Conservation (phyloP, 2,888 invertebrate species). For the Acleris holmiana region DNA sequence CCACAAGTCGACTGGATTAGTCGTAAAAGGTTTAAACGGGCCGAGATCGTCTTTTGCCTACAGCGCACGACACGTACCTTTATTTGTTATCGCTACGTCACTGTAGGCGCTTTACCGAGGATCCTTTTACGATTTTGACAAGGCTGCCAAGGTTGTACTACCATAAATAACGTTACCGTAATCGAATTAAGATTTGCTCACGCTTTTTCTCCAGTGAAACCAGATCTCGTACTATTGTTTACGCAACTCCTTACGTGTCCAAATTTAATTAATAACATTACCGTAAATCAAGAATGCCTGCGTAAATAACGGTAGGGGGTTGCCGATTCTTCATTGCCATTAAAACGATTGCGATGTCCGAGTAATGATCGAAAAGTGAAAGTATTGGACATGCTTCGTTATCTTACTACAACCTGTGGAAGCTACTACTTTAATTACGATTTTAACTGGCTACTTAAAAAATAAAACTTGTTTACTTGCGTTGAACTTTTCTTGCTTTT, state of each 20-base stretch:
- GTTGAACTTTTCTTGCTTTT: background rate
- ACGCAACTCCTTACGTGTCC: slow-evolving; percentile 19
- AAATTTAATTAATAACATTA: slow-evolving; percentile 31
- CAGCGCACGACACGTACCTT: slow-evolving; percentile 68
- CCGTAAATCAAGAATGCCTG: slow-evolving; percentile 38
- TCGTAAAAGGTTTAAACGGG: slow-evolving; percentile 82
- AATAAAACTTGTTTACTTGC: slow-evolving; percentile 21
- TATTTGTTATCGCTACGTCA: slow-evolving; percentile 70
- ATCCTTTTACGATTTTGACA: slow-evolving; percentile 60
- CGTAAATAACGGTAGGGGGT: slow-evolving; percentile 50
- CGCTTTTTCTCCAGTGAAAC: slow-evolving; percentile 1
- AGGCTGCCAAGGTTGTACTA: slow-evolving; percentile 61
- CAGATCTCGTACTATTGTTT: slow-evolving; percentile 15
- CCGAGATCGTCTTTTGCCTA: slow-evolving; percentile 72
- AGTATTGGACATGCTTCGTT: slow-evolving; percentile 66
- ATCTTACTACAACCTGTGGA: slow-evolving; percentile 64
- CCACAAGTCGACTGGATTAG: slow-evolving; percentile 77
- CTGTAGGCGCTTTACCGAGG: slow-evolving; percentile 68
- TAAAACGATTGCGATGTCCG: slow-evolving; percentile 49
- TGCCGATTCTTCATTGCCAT: slow-evolving; percentile 47
- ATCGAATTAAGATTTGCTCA: slow-evolving; percentile 25
- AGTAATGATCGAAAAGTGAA: slow-evolving; percentile 76
- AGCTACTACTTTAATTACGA: slow-evolving; percentile 70
- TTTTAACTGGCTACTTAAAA: slow-evolving; percentile 51
- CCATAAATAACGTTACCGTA: slow-evolving; percentile 12